These are phyloP conservation scores for Eupleurogrammus muticus DNA, from an alignment of 2,797 vertebrate genomes.

Conservation along the genomic window DNA sequence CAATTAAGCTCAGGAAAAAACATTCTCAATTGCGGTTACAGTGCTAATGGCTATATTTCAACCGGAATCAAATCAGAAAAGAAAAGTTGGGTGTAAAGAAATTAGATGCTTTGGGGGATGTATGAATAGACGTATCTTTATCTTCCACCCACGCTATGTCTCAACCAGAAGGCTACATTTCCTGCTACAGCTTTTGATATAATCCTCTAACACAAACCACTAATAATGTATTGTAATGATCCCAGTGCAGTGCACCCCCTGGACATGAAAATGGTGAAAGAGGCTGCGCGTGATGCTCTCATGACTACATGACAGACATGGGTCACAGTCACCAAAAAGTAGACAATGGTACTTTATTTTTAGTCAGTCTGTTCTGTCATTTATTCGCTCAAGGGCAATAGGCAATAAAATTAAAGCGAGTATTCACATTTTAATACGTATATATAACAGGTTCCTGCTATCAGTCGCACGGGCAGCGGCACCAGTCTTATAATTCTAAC, in stretches of 20 bases:
- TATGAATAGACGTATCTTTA: conserved; percentile 7
- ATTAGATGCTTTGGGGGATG: not conserved
- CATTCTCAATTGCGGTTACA: not conserved
- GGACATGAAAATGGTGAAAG: not conserved
- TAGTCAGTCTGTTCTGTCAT: conserved; percentile 16
- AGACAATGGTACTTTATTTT: not conserved
- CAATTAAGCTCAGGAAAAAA: not conserved
- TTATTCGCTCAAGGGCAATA: conserved; percentile 26
- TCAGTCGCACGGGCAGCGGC: conserved; percentile 19
- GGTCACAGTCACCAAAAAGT: not conserved
- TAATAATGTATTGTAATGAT: conserved; percentile 12
- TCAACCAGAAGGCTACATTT: conserved; percentile 2
- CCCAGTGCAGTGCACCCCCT: not conserved
- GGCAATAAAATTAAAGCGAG: conserved; percentile 6
- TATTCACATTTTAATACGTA: conserved; percentile 30
- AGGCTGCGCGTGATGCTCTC: not conserved
- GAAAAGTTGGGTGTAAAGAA: not conserved
- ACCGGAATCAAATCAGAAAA: not conserved
- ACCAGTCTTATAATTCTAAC: conserved; percentile 2
- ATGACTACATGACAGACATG: not conserved
- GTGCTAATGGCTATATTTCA: conserved; percentile 3
- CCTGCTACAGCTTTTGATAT: not conserved
- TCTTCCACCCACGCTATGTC: not conserved
- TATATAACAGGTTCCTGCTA: conserved; percentile 8
- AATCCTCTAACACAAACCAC: not conserved